Base-by-base conservation (phyloP, 2,888 invertebrate species). In the Cheilosia vulpina region DNA sequence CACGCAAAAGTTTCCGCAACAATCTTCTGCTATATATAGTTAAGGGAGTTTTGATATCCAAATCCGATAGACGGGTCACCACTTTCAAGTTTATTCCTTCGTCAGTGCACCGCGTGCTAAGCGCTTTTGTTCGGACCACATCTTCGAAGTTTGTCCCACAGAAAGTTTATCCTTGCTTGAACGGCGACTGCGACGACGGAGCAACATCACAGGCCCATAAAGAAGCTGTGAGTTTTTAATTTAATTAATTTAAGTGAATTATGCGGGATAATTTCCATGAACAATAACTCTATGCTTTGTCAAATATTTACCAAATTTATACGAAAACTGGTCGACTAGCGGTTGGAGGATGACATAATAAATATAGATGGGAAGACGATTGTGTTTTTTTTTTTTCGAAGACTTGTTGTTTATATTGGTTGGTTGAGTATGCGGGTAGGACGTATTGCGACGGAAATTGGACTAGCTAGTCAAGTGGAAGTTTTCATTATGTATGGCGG, bases 1-100 rank as follows among this genome's bases (percentile, higher is more conserved):
- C 62, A 83, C 78, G 78, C 57, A 83, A 83, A 84, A 79, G 17
- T 84, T 84, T 73, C 69, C 47, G 69, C 63, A 84, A 84, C 79
- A 84, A 79, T 84, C 79, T 78, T 79, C 60, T 55, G 19, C 71
- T 47, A 31, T 31, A 31, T 41, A 19, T 43, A 58, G 68, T 78
- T 83, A 75, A 4, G 11, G 50, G 50, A 65, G 72, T 79, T 84
- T 78, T 84, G 79, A 84, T 79, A 84, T 75, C 79, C 60, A 58
- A 82, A 82, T 76, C 76, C 83, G 68, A 83, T 78, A 68, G 78
- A 83, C 63, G 83, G 83, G 75, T 84, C 79, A 79, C 83, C 69
- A 79, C 83, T 69, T 84, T 65, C n/a, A 34, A 81, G 43, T 52
- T 65, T 63, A 52, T 52, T 60, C 66, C 72, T 50, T 71, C 77